Conservation (phyloP, 2,888 invertebrate genomes). For the Coleophora deauratella region DNA sequence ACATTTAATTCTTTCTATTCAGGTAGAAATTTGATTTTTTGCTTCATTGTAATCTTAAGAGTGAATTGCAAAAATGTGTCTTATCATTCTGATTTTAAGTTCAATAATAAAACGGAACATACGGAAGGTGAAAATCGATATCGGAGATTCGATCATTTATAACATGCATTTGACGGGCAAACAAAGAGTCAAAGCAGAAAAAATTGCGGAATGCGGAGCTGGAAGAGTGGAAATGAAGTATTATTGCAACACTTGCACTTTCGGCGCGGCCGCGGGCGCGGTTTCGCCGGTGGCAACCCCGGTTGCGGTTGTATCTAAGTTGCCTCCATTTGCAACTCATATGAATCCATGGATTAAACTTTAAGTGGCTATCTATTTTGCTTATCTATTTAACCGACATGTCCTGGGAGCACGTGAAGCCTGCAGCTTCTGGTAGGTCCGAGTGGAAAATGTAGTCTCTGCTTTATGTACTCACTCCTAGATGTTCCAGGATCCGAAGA, state of each 20-base stretch:
- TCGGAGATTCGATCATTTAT: conserved; percentile 69
- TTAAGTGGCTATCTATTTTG: no score
- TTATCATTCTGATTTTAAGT: not conserved
- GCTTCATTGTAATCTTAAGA: conserved; percentile 7
- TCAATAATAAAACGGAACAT: no score
- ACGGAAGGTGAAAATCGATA: conserved; percentile 50
- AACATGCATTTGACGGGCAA: conserved; percentile 62
- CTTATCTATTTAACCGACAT: no score
- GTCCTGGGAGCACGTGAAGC: no score
- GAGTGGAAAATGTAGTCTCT: no score
- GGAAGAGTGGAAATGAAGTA: conserved; percentile 63
- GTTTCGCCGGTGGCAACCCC: conserved; percentile 39
- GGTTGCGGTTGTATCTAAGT: conserved; percentile 25
- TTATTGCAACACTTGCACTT: conserved; percentile 74
- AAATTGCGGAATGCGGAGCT: conserved; percentile 52
- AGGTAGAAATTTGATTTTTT: conserved; percentile 46
- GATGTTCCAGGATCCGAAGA: no score
- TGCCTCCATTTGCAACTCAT: not conserved
- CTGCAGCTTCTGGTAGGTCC: no score
- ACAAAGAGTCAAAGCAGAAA: conserved; percentile 53
- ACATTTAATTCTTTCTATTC: conserved; percentile 38
- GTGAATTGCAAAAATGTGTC: conserved; percentile 9
- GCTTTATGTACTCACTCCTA: no score
- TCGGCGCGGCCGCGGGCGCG: conserved; percentile 36
- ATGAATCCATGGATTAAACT: no score